phyloP scores from a whole-genome alignment of 1,140 invertebrate genomes.

The Lepidurus arcticus region DNA sequence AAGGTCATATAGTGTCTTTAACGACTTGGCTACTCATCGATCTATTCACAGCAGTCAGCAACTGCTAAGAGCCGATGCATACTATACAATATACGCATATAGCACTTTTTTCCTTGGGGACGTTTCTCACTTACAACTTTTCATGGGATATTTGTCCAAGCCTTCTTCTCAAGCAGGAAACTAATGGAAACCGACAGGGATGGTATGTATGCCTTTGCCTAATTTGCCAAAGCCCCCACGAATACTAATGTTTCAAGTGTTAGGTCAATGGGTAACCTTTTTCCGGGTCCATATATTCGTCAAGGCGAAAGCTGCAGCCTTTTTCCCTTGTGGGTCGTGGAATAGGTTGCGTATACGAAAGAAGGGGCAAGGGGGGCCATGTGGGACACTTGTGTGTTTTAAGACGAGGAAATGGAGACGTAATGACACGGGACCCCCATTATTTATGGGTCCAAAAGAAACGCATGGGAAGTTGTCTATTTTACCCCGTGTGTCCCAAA shows the following conservation, averaged over 20 bases:
- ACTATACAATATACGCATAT: not conserved
- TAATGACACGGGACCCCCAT: constrained; percentile 18
- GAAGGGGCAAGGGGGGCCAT: not conserved
- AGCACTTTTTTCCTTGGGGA: not conserved
- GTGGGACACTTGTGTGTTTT: constrained; percentile 21
- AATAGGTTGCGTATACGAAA: not conserved
- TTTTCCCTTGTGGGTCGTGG: no score
- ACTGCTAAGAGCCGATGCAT: constrained; percentile 6
- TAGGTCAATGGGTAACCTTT: constrained; percentile 15
- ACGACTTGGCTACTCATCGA: constrained; percentile 12
- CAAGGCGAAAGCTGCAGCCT: not conserved
- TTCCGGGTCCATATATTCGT: not conserved
- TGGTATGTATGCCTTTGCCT: constrained; percentile 10
- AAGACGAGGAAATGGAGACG: constrained; percentile 21
- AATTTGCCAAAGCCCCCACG: constrained; percentile 4
- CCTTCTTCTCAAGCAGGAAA: constrained; percentile 15
- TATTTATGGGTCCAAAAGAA: not conserved
- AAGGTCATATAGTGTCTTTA: constrained; percentile 19
- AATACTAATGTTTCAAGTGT: constrained; percentile 16
- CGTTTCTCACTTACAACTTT: not conserved
- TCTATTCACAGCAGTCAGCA: constrained; percentile 13
- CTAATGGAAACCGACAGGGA: constrained; percentile 14
- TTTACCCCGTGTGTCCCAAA: not conserved
- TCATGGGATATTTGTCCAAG: constrained; percentile 7
- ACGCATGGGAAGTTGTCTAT: constrained; percentile 15